Evolutionary conservation across 2,797 vertebrate genomes (phyloP).

Genomic region (Diceros bicornis): DNA sequence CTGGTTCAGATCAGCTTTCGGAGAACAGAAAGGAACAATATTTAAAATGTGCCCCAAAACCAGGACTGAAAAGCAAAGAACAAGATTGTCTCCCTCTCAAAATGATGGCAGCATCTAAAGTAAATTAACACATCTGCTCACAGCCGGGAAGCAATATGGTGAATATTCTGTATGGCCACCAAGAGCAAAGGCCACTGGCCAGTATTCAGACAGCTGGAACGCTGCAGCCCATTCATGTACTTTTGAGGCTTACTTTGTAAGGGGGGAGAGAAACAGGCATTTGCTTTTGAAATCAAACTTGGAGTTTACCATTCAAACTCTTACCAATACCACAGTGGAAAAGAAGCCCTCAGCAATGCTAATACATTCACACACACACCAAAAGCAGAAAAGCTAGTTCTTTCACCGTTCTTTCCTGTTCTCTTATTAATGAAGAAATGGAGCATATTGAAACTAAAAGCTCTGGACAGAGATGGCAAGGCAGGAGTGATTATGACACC

Average conservation of each 20-base stretch:
- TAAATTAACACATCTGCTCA: constrained; percentile 53
- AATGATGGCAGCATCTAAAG: constrained; percentile 34
- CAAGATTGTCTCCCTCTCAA: constrained; percentile 52
- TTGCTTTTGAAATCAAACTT: constrained; percentile 61
- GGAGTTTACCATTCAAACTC: constrained; percentile 49
- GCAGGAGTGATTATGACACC: background rate
- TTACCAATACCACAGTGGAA: constrained; percentile 14
- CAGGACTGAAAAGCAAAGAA: constrained; percentile 18
- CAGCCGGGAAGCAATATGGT: constrained; percentile 43
- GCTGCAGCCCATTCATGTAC: background rate
- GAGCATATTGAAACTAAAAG: background rate
- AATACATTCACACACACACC: background rate
- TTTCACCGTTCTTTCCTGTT: background rate
- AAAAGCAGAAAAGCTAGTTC: background rate
- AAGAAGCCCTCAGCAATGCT: background rate
- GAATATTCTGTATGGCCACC: constrained; percentile 49
- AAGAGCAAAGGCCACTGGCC: background rate
- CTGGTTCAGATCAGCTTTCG: constrained; percentile 53
- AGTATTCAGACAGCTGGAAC: background rate
- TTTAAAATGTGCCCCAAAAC: constrained; percentile 45
- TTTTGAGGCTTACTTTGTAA: constrained; percentile 52
- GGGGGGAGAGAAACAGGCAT: background rate
- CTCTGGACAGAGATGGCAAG: background rate
- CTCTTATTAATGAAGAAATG: background rate
- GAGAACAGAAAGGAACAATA: constrained; percentile 36